Conservation (phyloP, 2,888 invertebrate species). For the Isoperla grammatica region DNA sequence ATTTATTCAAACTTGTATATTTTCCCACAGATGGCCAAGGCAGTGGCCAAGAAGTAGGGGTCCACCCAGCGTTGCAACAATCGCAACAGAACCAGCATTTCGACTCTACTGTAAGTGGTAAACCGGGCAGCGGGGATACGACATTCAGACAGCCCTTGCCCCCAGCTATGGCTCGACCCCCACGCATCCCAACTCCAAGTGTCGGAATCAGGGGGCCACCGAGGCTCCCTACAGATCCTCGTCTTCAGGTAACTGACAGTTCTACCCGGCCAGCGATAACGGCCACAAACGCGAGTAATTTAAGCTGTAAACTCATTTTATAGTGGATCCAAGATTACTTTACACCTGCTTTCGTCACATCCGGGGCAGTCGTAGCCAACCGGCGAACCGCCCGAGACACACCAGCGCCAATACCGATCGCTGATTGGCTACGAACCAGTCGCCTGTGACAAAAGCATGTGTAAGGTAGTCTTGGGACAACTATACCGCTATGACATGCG, state of each 20-base stretch:
- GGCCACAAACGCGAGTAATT: too few species aligned
- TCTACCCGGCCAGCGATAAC: too few species aligned
- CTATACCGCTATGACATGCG: too few species aligned
- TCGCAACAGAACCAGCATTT: conserved; percentile 19
- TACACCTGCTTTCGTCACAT: too few species aligned
- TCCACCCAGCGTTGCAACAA: conserved; percentile 12
- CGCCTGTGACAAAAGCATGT: too few species aligned
- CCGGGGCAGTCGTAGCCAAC: too few species aligned
- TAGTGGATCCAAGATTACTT: too few species aligned
- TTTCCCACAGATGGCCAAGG: background rate
- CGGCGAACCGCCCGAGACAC: too few species aligned
- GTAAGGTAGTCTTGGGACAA: too few species aligned
- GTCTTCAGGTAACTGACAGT: conserved; percentile 40
- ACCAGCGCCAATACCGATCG: too few species aligned
- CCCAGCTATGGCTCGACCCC: conserved; percentile 50
- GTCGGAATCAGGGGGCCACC: conserved; percentile 26
- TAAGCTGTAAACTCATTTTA: too few species aligned
- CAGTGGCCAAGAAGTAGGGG: conserved; percentile 6
- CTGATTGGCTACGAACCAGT: too few species aligned
- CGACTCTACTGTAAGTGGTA: conserved; percentile 1
- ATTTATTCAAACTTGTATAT: background rate
- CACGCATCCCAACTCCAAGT: conserved; percentile 36
- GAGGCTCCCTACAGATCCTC: conserved; percentile 41
- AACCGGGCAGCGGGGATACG: conserved; percentile 43
- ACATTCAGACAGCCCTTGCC: conserved; percentile 68